Percentiles rank a stretch among this genome's conserved stretches.
These are phyloP conservation scores for Porites lobata DNA, from an alignment of 92 coral and sea anemone genomes.

Conservation along the genomic window DNA sequence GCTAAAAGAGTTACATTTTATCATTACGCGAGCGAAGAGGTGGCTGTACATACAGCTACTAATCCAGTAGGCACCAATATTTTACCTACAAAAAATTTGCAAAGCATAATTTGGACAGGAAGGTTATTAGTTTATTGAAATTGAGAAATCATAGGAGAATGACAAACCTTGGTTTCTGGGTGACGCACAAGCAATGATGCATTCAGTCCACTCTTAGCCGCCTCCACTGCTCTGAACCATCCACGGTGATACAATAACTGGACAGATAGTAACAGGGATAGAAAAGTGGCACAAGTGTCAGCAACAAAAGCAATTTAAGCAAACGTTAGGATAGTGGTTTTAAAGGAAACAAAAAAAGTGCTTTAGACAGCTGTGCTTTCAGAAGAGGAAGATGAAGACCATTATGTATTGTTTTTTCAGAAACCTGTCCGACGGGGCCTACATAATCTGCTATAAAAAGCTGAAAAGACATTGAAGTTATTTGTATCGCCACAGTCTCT, in stretches of 20 bases:
- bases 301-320: neutral
- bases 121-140: neutral
- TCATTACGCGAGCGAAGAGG: too few relatives aligned
- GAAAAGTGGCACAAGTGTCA: neutral
- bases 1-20: too few relatives aligned
- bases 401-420: too few relatives aligned
- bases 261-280: neutral
- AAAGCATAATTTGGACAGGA: neutral
- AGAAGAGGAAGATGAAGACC: too few relatives aligned
- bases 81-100: neutral
- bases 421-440: too few relatives aligned
- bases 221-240: slow-evolving; percentile 97
- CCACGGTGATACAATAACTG: slow-evolving; percentile 98
- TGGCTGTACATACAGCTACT: too few relatives aligned
- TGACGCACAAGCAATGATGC: slow-evolving; percentile 96
- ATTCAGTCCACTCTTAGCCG: slow-evolving; percentile 94
- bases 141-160: neutral
- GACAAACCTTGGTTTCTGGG: slow-evolving; percentile 94
- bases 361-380: too few relatives aligned
- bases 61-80: neutral
- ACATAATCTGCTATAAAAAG: too few relatives aligned
- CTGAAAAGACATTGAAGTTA: too few relatives aligned
- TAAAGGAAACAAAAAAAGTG: neutral
- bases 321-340: neutral
- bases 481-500: too few relatives aligned